These are phyloP conservation scores for Hyposmocoma kahamanoa DNA, from an alignment of 1,140 invertebrate species.

Conservation along the genomic window DNA sequence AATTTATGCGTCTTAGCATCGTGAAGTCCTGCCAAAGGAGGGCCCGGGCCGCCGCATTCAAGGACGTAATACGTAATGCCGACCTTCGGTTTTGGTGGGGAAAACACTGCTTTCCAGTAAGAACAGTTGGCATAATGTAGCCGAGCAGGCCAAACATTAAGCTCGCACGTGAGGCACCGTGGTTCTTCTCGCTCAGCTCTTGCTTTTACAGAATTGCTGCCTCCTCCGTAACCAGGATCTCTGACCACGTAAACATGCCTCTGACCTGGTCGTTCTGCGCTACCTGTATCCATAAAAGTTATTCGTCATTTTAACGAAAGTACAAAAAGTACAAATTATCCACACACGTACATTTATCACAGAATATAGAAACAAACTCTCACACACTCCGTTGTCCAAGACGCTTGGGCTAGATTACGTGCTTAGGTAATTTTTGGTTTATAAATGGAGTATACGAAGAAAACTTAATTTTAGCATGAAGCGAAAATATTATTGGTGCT, in stretches of 20 bases:
- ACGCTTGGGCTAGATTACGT: too few relatives aligned
- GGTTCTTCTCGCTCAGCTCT: constrained; percentile 82
- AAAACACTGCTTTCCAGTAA: constrained; percentile 83
- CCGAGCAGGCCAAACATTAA: constrained; percentile 82
- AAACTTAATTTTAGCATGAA: too few relatives aligned
- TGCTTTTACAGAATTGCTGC: constrained; percentile 75
- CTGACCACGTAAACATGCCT: constrained; percentile 89
- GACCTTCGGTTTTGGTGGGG: constrained; percentile 68
- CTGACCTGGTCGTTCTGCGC: constrained; percentile 87
- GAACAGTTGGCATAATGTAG: constrained; percentile 86
- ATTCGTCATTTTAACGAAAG: too few relatives aligned
- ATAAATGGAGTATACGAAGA: too few relatives aligned
- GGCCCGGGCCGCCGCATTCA: constrained; percentile 85
- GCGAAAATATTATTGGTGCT: too few relatives aligned
- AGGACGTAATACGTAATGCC: constrained; percentile 83
- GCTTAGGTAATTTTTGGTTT: too few relatives aligned
- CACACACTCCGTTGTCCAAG: too few relatives aligned
- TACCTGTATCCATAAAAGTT: constrained; percentile 65
- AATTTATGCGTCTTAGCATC: constrained; percentile 80
- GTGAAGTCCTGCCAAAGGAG: constrained; percentile 86
- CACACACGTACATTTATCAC: too few relatives aligned
- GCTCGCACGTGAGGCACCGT: constrained; percentile 86
- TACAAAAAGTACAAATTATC: too few relatives aligned
- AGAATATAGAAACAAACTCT: too few relatives aligned
- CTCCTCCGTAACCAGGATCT: constrained; percentile 71